Evolutionary conservation across 1,140 invertebrate genomes (phyloP).

Genomic region (Matsumurasca onukii): DNA sequence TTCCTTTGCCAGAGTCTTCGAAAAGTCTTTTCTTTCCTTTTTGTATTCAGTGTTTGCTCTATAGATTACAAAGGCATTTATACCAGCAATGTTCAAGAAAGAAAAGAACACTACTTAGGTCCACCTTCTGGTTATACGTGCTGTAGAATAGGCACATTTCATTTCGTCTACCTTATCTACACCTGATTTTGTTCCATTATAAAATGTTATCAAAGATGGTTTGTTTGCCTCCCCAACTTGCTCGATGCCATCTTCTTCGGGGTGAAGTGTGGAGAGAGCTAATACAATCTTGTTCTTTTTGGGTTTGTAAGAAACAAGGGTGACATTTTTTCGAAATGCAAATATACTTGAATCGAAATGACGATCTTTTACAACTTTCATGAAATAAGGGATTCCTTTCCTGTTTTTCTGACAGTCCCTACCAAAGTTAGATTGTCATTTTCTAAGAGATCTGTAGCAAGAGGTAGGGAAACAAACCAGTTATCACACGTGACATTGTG

Average conservation of each 20-base stretch:
- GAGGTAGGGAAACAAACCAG: slow-evolving; percentile 36
- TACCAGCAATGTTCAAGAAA: slow-evolving; percentile 9
- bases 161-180: slow-evolving; percentile 52
- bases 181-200: slow-evolving; percentile 51
- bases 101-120: background rate
- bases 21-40: background rate
- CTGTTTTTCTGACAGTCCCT: slow-evolving; percentile 48
- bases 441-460: slow-evolving; percentile 36
- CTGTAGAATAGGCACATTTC: slow-evolving; percentile 43
- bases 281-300: slow-evolving; percentile 36
- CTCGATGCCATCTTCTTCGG: background rate
- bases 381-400: slow-evolving; percentile 41
- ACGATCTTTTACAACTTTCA: slow-evolving; percentile 26
- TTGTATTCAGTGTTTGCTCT: background rate
- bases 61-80: background rate
- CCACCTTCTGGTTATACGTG: slow-evolving; percentile 40
- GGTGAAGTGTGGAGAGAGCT: slow-evolving; percentile 19
- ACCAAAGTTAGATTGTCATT: slow-evolving; percentile 34
- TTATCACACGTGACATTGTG: slow-evolving; percentile 38
- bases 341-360: slow-evolving; percentile 32
- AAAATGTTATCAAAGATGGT: slow-evolving; percentile 49
- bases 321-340: slow-evolving; percentile 44
- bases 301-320: slow-evolving; percentile 46
- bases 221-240: slow-evolving; percentile 39
- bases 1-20: background rate